These are phyloP conservation scores for Acanthurus leucopareius DNA, from an alignment of 2,797 vertebrate genomes.

Conservation along the genomic window DNA sequence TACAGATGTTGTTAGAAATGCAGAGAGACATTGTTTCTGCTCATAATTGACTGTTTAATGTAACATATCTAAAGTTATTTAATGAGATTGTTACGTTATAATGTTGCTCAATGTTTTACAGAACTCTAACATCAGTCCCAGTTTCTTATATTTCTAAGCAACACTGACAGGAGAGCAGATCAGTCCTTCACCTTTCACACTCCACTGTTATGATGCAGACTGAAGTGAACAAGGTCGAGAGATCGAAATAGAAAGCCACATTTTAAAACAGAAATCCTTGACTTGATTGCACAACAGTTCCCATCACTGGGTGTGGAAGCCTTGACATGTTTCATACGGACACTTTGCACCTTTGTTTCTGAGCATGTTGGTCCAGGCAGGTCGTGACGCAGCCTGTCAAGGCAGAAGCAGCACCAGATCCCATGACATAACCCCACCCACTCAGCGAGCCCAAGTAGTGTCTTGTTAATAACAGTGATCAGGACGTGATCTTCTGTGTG, in stretches of 20 bases:
- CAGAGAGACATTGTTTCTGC: neutral
- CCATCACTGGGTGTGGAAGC: constrained; percentile 19
- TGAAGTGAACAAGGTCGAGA: neutral
- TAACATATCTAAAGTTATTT: neutral
- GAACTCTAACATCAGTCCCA: neutral
- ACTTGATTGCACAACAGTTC: constrained; percentile 45
- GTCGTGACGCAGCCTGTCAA: constrained; percentile 24
- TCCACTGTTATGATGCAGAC: neutral
- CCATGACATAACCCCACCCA: constrained; percentile 26
- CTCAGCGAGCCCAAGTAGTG: neutral
- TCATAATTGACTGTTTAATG: neutral
- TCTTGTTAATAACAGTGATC: neutral
- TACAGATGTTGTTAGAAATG: neutral
- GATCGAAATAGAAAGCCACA: constrained; percentile 3
- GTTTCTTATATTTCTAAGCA: neutral
- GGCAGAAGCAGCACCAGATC: constrained; percentile 40
- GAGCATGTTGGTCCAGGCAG: constrained; percentile 29
- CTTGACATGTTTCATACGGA: constrained; percentile 35
- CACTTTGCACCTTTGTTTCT: constrained; percentile 11
- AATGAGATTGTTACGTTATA: neutral
- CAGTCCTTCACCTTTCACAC: neutral
- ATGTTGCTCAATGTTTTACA: neutral
- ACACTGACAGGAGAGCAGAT: neutral
- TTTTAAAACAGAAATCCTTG: neutral
- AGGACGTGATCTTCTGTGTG: neutral